Percentiles rank a stretch among this genome's conserved stretches.
phyloP scores from a whole-genome alignment of 2,888 invertebrate genomes.

The Dolomedes plantarius region DNA sequence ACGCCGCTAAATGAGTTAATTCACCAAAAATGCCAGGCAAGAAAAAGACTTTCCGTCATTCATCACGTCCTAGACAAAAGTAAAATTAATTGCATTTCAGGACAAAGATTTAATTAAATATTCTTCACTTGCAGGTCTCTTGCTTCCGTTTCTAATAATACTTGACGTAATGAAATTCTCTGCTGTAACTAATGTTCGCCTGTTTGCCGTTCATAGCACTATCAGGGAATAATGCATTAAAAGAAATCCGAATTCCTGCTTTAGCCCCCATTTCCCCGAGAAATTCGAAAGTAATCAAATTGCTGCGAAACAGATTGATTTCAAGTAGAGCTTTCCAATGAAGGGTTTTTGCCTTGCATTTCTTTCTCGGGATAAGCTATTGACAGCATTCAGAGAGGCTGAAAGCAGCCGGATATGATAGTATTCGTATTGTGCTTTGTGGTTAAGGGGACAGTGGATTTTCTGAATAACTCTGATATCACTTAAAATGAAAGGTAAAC shows the following conservation, averaged over 20 bases:
- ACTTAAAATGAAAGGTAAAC: no score
- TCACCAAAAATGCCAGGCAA: no score
- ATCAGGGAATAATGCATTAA: not conserved
- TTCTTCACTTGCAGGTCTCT: slow-evolving; percentile 21
- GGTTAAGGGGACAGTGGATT: no score
- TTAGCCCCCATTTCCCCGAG: not conserved
- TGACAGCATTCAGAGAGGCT: no score
- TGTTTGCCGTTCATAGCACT: not conserved
- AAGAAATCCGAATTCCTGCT: not conserved
- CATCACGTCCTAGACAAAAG: not conserved
- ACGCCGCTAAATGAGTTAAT: no score
- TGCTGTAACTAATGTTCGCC: not conserved
- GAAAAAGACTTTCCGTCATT: no score
- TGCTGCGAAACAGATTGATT: not conserved
- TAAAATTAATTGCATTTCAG: slow-evolving; percentile 31
- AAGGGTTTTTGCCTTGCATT: not conserved
- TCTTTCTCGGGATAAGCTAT: not conserved
- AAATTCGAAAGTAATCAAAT: slow-evolving; percentile 16
- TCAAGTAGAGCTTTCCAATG: not conserved
- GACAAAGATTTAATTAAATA: slow-evolving; percentile 37
- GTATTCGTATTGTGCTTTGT: no score
- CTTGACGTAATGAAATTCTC: slow-evolving; percentile 8
- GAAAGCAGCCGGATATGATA: not conserved
- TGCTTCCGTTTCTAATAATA: not conserved
- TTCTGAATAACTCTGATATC: no score